Evolutionary conservation across 30 jellyfish, hydroid and myxozoan genomes (phyloP).

Genomic region (Aurelia sp.): DNA sequence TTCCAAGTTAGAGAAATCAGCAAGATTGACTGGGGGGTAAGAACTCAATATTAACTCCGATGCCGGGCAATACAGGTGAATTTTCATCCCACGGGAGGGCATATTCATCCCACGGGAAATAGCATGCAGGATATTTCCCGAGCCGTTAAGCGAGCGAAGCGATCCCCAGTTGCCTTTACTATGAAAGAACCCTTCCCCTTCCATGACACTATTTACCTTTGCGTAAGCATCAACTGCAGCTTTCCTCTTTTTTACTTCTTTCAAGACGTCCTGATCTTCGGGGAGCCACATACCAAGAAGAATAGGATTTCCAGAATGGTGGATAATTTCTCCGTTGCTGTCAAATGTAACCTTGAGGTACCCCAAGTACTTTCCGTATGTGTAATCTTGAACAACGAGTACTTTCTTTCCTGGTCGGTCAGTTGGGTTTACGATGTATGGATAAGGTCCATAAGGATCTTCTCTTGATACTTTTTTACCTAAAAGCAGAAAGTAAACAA

Average conservation of each 20-base stretch:
- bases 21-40: too few relatives aligned
- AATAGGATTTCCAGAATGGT: slow-evolving; percentile 90
- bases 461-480: slow-evolving; percentile 89
- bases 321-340: slow-evolving; percentile 68
- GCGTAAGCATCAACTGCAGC: slow-evolving; percentile 36
- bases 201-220: slow-evolving; percentile 27
- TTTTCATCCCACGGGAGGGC: too few relatives aligned
- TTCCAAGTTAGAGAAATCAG: too few relatives aligned
- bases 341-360: slow-evolving; percentile 77
- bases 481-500: neutral
- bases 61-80: too few relatives aligned
- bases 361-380: slow-evolving; percentile 97
- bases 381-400: slow-evolving; percentile 89
- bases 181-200: too few relatives aligned
- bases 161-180: too few relatives aligned
- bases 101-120: too few relatives aligned
- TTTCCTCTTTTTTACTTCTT: slow-evolving; percentile 48
- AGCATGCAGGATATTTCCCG: too few relatives aligned
- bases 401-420: slow-evolving; percentile 65
- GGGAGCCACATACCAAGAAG: slow-evolving; percentile 56
- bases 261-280: slow-evolving; percentile 59
- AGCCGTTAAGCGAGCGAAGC: too few relatives aligned
- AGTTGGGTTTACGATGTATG: slow-evolving; percentile 74
- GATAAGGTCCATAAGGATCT: slow-evolving; percentile 82
- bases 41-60: too few relatives aligned